Evolutionary conservation across 1,140 invertebrate genomes (phyloP).

Genomic region (Muscidifurax raptorellus): DNA sequence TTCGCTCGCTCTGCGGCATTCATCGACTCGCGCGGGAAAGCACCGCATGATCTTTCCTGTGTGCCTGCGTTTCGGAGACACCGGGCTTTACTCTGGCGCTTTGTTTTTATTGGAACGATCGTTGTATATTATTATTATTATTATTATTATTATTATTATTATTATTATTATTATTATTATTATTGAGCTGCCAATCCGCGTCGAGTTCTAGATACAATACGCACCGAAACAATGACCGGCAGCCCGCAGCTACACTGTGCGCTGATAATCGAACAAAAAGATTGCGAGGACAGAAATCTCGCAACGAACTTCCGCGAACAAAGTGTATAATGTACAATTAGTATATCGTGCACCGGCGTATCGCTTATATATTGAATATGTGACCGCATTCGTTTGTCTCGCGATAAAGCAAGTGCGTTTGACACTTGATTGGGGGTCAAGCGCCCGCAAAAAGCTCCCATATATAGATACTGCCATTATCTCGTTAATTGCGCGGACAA

Average conservation of each 20-base stretch:
- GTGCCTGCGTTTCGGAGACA: too few relatives aligned
- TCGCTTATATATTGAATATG: neutral
- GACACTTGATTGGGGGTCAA: neutral
- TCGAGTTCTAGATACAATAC: too few relatives aligned
- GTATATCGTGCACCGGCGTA: too few relatives aligned
- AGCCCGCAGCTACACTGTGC: too few relatives aligned
- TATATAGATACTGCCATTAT: neutral
- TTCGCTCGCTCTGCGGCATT: neutral
- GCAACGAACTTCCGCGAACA: neutral
- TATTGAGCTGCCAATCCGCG: too few relatives aligned
- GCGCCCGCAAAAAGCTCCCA: neutral
- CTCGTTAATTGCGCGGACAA: constrained; percentile 1
- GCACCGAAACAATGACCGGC: neutral
- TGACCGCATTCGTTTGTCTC: neutral
- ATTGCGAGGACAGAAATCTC: neutral
- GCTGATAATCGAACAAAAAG: neutral
- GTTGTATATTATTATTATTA: too few relatives aligned
- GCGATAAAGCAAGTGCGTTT: neutral
- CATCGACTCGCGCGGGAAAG: neutral
- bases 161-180: too few relatives aligned
- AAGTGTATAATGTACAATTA: neutral
- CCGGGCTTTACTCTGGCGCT: too few relatives aligned
- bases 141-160: too few relatives aligned
- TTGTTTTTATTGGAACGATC: too few relatives aligned
- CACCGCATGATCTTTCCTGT: neutral